Base-by-base conservation (phyloP, 2,113 vertebrate species). In the Micromys minutus region DNA sequence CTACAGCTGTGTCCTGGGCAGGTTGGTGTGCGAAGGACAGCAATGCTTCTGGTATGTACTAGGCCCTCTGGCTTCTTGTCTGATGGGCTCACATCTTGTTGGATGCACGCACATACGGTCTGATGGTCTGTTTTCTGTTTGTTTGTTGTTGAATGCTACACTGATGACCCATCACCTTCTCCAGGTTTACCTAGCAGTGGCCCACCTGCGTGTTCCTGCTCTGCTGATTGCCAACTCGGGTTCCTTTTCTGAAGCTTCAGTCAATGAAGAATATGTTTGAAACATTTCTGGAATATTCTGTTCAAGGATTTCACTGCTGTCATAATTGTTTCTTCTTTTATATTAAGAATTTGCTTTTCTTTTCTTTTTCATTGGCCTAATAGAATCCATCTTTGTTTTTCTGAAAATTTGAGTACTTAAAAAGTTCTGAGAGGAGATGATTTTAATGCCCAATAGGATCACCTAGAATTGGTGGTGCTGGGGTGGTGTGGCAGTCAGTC, bases 271-370 rank as follows among this genome's bases (percentile, higher is more conserved):
- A 31, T n/a, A 87, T 39, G 26, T 12, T 50, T 69, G 42, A 93
- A 93, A 59, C 42, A 65, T 52, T 52, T 47, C 79, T 84, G 65
- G 83, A 80, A 79, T 75, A 11, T 55, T 90, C 79, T 39, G 36
- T 71, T 95, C 19, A 76, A 75, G 31, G 67, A 69, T 80, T 90
- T 92, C 17, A 65, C 50, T 84, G 89, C 42, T 83, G 52, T 89
- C 63, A 5, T 55, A 83, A 42, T 26, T 42, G 9, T 87, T 90
- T 65, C 71, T 90, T 71, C 63, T 91, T 95, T 71, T 71, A 31
- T 84, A 69, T 89, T 90, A 80, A 90, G 92, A 96, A 71, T 96
- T 86, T 57, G 67, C 50, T 90, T 95, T 94, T 52, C 19, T 93
- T 47, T 95, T 47, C 29, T 92, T 45, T 59, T 81, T 34, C 45